Base-by-base conservation (phyloP, 2,797 vertebrate species). In the Sparidentex hasta region DNA sequence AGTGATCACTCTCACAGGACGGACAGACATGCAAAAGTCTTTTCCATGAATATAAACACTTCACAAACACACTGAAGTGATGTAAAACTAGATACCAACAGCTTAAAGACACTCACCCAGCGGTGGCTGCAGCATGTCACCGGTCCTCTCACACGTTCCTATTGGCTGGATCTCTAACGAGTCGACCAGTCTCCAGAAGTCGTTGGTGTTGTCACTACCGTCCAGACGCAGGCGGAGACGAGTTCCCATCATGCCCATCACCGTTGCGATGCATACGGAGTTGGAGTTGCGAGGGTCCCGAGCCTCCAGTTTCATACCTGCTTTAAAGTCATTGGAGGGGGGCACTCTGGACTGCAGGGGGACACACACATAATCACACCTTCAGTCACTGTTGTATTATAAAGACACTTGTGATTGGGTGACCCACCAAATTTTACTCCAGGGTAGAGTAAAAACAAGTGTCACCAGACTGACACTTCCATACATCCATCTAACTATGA, bases 181-280 rank as follows among this genome's bases (percentile, higher is more conserved):
- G 93, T 99, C 98, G 4, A 99, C 96, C 70, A 99, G 94, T 21
- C 97, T 95, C 98, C 98, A 99, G 90, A 99, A 99, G 91, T 99
- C 98, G 29, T 99, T 99, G 90, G 95, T 97, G 94, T 98, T 98
- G 93, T 99, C 98, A 6, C 97, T 97, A 47, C 98, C 98, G 43
- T 99, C 98, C 73, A 99, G 94, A 1, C 98, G 94, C 76, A 99
- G 88, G 52, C 96, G 95, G 1, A 99, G 93, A 50, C 98, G 96
- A 71, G 96, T 96, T n/a, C 98, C 98, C 71, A 95, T 97, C 93
- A 97, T 96, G 74, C 97, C 97, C 93, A 99, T 96, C 44, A 99
- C 96, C 0, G 98, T 99, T 23, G 98, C 98, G 29, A 99, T 97
- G 88, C 98, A 99, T 82, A 99, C 94, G 0, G 98, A 99, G 91